These are phyloP conservation scores for Colius striatus DNA, from an alignment of 2,113 vertebrate genomes.

Conservation along the genomic window DNA sequence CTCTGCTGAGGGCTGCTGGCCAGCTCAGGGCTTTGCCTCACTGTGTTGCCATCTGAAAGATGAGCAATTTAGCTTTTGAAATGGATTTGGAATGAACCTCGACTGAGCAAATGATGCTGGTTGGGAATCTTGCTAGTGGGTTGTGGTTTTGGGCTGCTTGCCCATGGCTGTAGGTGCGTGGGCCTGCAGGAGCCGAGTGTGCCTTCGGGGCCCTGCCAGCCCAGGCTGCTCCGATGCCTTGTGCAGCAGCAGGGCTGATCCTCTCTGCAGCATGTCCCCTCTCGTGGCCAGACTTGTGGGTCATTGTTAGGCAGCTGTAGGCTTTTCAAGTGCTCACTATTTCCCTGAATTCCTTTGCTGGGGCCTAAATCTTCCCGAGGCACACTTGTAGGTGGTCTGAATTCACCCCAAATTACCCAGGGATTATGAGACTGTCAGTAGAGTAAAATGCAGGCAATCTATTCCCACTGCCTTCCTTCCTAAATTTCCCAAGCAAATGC, in stretches of 20 bases:
- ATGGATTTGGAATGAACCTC: neutral
- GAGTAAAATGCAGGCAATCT: neutral
- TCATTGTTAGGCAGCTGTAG: neutral
- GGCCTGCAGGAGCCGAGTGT: fast-evolving
- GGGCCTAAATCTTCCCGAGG: neutral
- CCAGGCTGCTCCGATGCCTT: neutral
- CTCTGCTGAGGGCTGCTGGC: neutral
- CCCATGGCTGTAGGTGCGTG: fast-evolving
- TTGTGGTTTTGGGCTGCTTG: neutral
- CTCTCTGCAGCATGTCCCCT: neutral
- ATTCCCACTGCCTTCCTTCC: neutral
- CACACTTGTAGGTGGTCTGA: neutral
- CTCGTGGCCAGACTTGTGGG: fast-evolving
- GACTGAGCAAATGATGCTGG: neutral
- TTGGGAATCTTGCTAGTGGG: neutral
- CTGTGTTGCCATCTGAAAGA: neutral
- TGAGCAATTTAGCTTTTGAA: neutral
- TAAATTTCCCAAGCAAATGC: neutral
- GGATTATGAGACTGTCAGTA: fast-evolving
- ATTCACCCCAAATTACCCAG: neutral
- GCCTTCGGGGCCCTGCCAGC: neutral
- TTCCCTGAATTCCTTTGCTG: neutral
- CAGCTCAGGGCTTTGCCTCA: neutral
- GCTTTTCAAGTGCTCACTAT: neutral
- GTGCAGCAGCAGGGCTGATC: neutral